These are phyloP conservation scores for Drosophila bifasciata DNA, from an alignment of 1,140 invertebrate genomes.

Conservation along the genomic window DNA sequence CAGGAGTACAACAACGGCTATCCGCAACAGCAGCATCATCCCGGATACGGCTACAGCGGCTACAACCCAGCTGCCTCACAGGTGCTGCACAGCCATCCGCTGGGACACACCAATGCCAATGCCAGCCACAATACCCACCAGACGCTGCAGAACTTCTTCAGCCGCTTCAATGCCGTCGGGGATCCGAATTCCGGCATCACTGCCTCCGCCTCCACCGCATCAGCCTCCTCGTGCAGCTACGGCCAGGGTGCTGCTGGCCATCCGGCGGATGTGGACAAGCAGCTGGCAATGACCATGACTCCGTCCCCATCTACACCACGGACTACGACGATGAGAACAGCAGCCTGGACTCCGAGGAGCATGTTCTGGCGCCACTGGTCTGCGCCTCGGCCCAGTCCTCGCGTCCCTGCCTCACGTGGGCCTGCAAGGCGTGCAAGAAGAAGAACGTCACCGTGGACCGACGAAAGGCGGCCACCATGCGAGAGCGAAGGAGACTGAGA, in stretches of 20 bases:
- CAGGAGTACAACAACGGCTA: constrained; percentile 68
- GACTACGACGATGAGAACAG: constrained; percentile 82
- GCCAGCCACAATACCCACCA: constrained; percentile 57
- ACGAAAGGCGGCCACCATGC: constrained; percentile 97
- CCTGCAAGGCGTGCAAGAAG: constrained; percentile 97
- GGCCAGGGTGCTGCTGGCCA: constrained; percentile 16
- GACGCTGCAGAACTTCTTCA: constrained; percentile 77
- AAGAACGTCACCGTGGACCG: constrained; percentile 97
- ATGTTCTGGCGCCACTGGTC: constrained; percentile 85
- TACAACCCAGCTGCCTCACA: constrained; percentile 18
- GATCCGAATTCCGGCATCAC: constrained; percentile 25
- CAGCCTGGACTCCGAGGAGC: constrained; percentile 83
- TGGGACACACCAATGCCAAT: constrained; percentile 10
- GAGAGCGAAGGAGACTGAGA: constrained; percentile 94
- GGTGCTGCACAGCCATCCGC: constrained; percentile 16
- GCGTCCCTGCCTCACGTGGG: constrained; percentile 95
- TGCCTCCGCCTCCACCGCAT: constrained; percentile 26
- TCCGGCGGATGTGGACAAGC: constrained; percentile 48
- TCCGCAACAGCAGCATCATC: constrained; percentile 40
- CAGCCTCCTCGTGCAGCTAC: constrained; percentile 24
- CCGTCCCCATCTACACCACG: constrained; percentile 78
- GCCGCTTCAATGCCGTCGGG: constrained; percentile 80
- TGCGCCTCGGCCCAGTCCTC: constrained; percentile 85
- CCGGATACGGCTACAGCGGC: constrained; percentile 35
- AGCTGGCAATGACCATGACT: constrained; percentile 57